These are phyloP conservation scores for Aspidiotus rigidus DNA, from an alignment of 2,888 invertebrate genomes.

Conservation along the genomic window DNA sequence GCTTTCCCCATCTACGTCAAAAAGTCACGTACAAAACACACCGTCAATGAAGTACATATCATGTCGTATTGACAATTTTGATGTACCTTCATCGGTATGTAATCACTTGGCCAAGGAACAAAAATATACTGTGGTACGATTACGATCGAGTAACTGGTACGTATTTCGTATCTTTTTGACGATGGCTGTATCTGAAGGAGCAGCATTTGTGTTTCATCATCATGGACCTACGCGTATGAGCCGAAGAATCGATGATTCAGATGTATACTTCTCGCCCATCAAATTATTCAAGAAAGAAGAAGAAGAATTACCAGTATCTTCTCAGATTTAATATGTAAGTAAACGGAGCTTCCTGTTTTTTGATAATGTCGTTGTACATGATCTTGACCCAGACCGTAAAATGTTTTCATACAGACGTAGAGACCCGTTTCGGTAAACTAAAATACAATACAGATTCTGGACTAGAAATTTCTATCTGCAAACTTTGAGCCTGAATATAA, in stretches of 20 bases:
- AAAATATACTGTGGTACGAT: slow-evolving; percentile 61
- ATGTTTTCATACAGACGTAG: slow-evolving; percentile 74
- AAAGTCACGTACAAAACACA: not conserved
- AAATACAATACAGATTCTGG: slow-evolving; percentile 10
- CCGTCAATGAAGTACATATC: too few species aligned
- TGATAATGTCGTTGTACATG: slow-evolving; percentile 67
- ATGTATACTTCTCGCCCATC: too few species aligned
- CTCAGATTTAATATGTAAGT: slow-evolving; percentile 67
- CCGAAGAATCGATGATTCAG: not conserved
- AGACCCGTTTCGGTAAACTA: slow-evolving; percentile 82
- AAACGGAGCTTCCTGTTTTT: slow-evolving; percentile 72
- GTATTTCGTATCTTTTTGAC: slow-evolving; percentile 50
- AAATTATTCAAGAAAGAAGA: not conserved
- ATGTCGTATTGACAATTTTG: not conserved
- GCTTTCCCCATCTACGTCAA: slow-evolving; percentile 41
- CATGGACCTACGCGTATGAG: slow-evolving; percentile 20
- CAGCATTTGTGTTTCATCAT: not conserved
- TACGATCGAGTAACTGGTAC: slow-evolving; percentile 38
- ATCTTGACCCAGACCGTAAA: slow-evolving; percentile 75
- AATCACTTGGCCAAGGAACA: slow-evolving; percentile 62
- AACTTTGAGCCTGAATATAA: too few species aligned
- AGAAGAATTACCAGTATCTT: slow-evolving; percentile 64
- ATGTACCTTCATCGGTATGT: slow-evolving; percentile 64
- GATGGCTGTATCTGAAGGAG: slow-evolving; percentile 41
- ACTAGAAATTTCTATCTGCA: too few species aligned